Base-by-base conservation (phyloP, 2,797 vertebrate species). In the Mormyrus hasselquistii region DNA sequence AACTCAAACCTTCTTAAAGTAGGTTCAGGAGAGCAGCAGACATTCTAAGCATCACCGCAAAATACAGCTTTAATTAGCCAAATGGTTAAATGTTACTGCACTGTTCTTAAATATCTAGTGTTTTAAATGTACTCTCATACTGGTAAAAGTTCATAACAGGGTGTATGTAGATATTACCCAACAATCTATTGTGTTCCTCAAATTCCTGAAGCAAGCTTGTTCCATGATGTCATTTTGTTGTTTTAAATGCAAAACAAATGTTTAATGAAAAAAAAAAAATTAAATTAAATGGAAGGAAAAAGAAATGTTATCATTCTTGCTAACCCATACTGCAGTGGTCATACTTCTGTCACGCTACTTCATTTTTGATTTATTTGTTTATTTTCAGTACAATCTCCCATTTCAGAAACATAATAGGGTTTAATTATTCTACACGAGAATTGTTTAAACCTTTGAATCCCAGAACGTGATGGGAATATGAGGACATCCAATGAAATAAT, bases 221-320 rank as follows among this genome's bases (percentile, higher is more conserved):
- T 44, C 41, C 38, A 44, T 79, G 34, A 79, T 41, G 73, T 44
- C 38, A 79, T 79, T n/a, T 79, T 79, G 14, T 79, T 79, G 73
- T n/a, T 79, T 19, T 79, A 16, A 79, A 79, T 41, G 73, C 41
- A 79, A 73, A 73, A 73, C 65, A 73, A 73, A 73, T 73, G 65
- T 73, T 73, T 73, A 73, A 73, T 73, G 65, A 73, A 73, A 73
- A 69, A 73, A 73, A 73, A 69, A 73, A 73, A 34, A 12, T 73
- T 44, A 79, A 79, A 79, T 79, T 79, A 79, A 79, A 79, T 44
- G 73, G 38, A 44, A 44, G 73, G 41, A 44, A 79, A 79, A n/a
- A 41, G 41, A 79, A 79, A 79, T 79, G 73, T 79, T 41, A 41
- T 79, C 73, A 41, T 79, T 41, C 38, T 79, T 44, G 3, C 7